Evolutionary conservation across 2,113 vertebrate species (phyloP).

Genomic region (Phaetusa simplex): DNA sequence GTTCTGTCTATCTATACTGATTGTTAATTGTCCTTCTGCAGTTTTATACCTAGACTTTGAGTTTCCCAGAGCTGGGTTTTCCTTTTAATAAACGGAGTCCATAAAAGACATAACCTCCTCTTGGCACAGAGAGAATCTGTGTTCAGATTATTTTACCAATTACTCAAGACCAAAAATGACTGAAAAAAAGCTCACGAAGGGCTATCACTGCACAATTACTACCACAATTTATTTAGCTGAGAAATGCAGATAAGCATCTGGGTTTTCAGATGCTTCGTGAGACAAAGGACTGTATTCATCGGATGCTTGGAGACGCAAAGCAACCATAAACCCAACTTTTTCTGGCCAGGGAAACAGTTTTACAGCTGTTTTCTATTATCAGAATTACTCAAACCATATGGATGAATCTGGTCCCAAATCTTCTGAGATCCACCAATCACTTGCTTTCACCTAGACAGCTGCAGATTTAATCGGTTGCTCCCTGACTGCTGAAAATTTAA

Average conservation of each 20-base stretch:
- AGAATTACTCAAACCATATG: constrained; percentile 22
- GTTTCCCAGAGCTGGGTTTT: background rate
- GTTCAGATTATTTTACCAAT: background rate
- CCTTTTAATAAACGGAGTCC: background rate
- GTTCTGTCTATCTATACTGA: background rate
- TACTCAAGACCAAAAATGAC: background rate
- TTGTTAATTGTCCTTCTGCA: background rate
- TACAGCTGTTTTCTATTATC: constrained; percentile 47
- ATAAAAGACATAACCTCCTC: background rate
- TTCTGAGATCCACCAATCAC: constrained; percentile 20
- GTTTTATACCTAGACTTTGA: background rate
- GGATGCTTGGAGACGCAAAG: background rate
- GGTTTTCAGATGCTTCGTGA: background rate
- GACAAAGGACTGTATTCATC: constrained; percentile 5
- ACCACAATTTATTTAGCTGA: constrained; percentile 21
- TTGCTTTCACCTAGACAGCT: constrained; percentile 35
- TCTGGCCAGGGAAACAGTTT: background rate
- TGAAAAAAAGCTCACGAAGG: background rate
- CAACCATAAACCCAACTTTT: constrained; percentile 11
- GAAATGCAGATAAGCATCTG: constrained; percentile 37
- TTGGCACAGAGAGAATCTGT: background rate
- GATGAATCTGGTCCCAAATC: constrained; percentile 6
- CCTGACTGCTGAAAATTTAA: background rate
- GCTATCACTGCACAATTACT: background rate
- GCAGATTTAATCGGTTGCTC: background rate